Evolutionary conservation across 2,888 invertebrate species (phyloP).

Genomic region (Lapara coniferarum): DNA sequence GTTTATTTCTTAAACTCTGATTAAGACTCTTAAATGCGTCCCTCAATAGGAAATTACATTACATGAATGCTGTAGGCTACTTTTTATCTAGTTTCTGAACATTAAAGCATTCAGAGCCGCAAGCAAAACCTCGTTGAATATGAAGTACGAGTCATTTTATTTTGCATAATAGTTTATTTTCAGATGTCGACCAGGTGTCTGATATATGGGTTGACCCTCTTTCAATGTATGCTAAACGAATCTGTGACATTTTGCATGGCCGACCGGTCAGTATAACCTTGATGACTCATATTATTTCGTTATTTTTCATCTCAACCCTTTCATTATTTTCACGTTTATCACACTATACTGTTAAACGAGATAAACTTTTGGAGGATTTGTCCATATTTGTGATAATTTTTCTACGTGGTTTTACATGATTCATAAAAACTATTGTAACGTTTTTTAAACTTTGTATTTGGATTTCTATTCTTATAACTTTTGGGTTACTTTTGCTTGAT

Average conservation of each 20-base stretch:
- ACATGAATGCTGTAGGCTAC: too few relatives aligned
- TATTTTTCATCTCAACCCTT: conserved; percentile 40
- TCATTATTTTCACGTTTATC: conserved; percentile 39
- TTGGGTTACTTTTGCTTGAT: too few relatives aligned
- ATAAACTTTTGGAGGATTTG: conserved; percentile 9
- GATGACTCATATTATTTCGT: conserved; percentile 52
- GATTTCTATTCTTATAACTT: too few relatives aligned
- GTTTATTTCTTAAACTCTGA: too few relatives aligned
- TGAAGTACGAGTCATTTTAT: background rate
- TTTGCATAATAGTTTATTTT: background rate
- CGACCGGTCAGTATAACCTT: conserved; percentile 49
- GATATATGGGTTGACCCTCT: conserved; percentile 20
- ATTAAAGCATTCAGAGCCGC: too few relatives aligned
- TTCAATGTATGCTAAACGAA: conserved; percentile 30
- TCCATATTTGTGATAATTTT: conserved; percentile 7
- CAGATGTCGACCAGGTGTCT: conserved; percentile 22
- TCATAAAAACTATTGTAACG: background rate
- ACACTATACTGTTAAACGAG: conserved; percentile 33
- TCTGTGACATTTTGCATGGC: conserved; percentile 57
- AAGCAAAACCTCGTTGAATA: too few relatives aligned
- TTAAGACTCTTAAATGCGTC: too few relatives aligned
- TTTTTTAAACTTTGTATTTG: background rate
- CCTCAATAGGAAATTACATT: too few relatives aligned
- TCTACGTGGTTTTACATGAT: background rate
- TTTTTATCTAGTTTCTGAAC: too few relatives aligned